Conservation (phyloP, 2,888 invertebrate genomes). For the Eucera pruinosa region DNA sequence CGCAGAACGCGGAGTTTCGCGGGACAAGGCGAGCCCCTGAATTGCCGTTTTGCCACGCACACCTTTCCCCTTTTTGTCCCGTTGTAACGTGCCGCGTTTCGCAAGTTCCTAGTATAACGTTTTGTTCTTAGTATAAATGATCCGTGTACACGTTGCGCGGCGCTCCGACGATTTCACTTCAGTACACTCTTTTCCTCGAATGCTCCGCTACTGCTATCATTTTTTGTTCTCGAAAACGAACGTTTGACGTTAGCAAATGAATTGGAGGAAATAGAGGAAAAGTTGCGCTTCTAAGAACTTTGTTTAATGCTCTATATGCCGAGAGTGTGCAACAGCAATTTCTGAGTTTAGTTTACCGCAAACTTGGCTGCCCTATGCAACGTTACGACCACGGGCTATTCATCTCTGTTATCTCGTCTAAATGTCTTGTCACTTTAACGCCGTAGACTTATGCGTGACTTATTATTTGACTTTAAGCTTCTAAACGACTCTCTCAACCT, state of each 20-base stretch:
- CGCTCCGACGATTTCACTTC: conserved; percentile 19
- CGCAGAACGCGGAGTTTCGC: conserved; percentile 12
- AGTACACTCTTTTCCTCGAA: not conserved
- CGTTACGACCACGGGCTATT: too few species aligned
- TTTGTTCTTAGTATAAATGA: not conserved
- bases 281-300: conserved; percentile 3
- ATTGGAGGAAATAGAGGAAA: not conserved
- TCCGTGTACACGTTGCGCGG: not conserved
- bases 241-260: too few species aligned
- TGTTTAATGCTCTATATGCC: not conserved
- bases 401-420: too few species aligned
- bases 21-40: conserved; percentile 53
- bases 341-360: too few species aligned
- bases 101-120: not conserved
- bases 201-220: not conserved
- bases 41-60: conserved; percentile 31
- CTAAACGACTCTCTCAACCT: too few species aligned
- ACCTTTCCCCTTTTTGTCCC: conserved; percentile 2
- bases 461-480: too few species aligned
- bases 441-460: too few species aligned
- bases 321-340: too few species aligned
- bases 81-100: conserved; percentile 7
- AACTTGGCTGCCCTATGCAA: too few species aligned
- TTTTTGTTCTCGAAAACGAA: not conserved
- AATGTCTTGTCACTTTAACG: not conserved